Percentiles rank a stretch among this genome's conserved stretches.
Evolutionary conservation across 2,113 vertebrate species (phyloP).

Genomic region (Guaruba guarouba): DNA sequence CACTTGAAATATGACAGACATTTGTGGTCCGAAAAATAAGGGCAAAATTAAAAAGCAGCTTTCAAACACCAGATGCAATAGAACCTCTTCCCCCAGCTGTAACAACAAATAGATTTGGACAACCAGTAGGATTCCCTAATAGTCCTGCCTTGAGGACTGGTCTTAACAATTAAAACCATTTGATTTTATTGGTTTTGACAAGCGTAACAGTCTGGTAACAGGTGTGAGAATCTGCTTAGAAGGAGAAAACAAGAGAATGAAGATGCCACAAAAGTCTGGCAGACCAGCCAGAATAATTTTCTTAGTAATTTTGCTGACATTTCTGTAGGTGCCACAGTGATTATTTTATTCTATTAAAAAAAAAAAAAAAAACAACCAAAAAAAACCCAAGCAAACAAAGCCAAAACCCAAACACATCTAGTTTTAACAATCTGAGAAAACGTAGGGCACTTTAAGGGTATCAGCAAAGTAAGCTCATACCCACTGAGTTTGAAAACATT

Average conservation of each 20-base stretch:
- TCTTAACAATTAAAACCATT: not conserved
- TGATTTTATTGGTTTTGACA: conserved; percentile 64
- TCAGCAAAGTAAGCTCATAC: not conserved
- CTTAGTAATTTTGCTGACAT: not conserved
- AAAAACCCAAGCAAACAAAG: not conserved
- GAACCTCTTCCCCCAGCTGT: not conserved
- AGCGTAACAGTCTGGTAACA: not conserved
- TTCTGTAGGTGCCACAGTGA: not conserved
- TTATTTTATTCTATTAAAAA: not conserved
- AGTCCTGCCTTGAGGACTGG: not conserved
- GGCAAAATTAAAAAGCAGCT: not conserved
- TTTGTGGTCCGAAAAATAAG: not conserved
- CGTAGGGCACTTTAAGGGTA: not conserved
- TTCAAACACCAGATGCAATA: not conserved
- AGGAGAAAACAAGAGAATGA: not conserved
- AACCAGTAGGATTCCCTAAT: not conserved
- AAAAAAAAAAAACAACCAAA: too few relatives aligned
- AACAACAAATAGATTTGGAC: not conserved
- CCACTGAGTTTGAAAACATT: not conserved
- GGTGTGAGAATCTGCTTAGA: conserved; percentile 3
- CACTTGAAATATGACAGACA: not conserved
- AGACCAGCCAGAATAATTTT: not conserved
- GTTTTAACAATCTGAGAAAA: not conserved
- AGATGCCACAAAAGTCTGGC: not conserved
- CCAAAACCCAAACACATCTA: not conserved